Base-by-base conservation (phyloP, 2,888 invertebrate genomes). In the Latrodectus elegans region DNA sequence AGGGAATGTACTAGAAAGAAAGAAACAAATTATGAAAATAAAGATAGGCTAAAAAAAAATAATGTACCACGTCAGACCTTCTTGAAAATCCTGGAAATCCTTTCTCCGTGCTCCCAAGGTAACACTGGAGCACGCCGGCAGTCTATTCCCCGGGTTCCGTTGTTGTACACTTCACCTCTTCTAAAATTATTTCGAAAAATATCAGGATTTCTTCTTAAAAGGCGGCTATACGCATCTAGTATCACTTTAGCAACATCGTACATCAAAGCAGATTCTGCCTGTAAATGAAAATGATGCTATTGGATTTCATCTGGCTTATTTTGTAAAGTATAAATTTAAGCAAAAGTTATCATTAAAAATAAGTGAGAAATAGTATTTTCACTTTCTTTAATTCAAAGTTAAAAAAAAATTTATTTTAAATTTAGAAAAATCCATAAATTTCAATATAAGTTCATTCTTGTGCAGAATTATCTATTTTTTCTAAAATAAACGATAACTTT, bases 211-310 rank as follows among this genome's bases (percentile, higher is more conserved):
- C 96, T 96, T 90, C 95, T 94, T 91, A 97, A 94, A 90, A 97
- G 94, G 92, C 96, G 95, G 91, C 96, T 95, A 91, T 98, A 95
- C 26, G 97, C 97, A 91, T 97, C 97, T 90, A 97, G 96, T 77
- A 98, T 93, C 0, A 98, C 97, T 92, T 96, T 96, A 15, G 98
- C 96, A 4, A 98, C 97, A 91, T 99, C 99, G 92, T 97, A 97
- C 95, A 98, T 97, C 89, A 99, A 94, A 0, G 98, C 98, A 0
- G 97, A 96, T 93, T 97, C 96, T 1, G 98, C 97, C 97, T 97
- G 91, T 9, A 89, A 89, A 74, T 4, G 49, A 85, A 85, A 26
- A n/a, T 14, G 15, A 71, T 38, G 15, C 14, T 4, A 60, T 60
- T 60, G 12, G 6, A 38, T 38, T 38, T 38, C 38, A 38, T 60